phyloP scores from a whole-genome alignment of 2,113 vertebrate species.

The Sebastes schlegelii region DNA sequence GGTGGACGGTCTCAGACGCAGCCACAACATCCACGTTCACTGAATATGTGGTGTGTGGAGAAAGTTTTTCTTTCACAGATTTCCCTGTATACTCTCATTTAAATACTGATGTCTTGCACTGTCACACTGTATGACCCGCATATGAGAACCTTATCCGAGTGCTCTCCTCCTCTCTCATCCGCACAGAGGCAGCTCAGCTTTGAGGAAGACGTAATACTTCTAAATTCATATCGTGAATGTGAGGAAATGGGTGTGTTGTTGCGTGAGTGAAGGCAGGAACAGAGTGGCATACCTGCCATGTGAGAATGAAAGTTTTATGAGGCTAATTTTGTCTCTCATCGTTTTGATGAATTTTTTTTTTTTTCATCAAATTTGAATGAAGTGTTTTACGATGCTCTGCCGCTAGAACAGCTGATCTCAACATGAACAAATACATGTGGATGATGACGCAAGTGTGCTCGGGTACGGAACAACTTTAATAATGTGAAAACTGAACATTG shows the following conservation, averaged over 20 bases:
- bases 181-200: not conserved
- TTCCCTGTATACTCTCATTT: slow-evolving; percentile 4
- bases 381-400: no score
- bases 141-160: not conserved
- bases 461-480: no score
- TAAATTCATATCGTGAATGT: slow-evolving; percentile 11
- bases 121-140: slow-evolving; percentile 8
- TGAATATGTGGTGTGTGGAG: not conserved
- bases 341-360: slow-evolving; percentile 32
- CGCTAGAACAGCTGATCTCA: no score
- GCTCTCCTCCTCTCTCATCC: not conserved
- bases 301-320: slow-evolving; percentile 64
- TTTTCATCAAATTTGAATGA: no score
- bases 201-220: not conserved
- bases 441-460: no score
- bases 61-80: not conserved
- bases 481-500: no score
- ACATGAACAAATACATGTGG: no score
- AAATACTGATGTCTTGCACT: slow-evolving; percentile 55
- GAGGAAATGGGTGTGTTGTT: slow-evolving; percentile 10
- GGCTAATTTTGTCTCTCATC: slow-evolving; percentile 55
- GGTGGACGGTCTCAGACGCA: not conserved
- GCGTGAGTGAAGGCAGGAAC: slow-evolving; percentile 27
- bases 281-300: slow-evolving; percentile 38
- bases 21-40: slow-evolving; percentile 28